These are phyloP conservation scores for Protula sp. DNA, from an alignment of 2,888 invertebrate genomes.

Conservation along the genomic window DNA sequence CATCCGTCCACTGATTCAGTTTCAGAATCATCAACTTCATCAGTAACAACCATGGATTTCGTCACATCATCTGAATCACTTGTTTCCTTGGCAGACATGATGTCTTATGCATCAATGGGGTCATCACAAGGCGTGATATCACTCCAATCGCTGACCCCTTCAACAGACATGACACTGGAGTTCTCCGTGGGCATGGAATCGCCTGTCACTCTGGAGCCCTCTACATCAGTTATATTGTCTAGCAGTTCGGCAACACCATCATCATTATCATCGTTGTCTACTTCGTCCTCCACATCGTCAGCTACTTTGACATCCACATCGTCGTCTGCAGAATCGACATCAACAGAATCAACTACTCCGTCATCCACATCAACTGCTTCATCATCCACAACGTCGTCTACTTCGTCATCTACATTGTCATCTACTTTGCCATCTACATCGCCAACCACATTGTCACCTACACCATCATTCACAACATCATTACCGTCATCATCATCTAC, in stretches of 20 bases:
- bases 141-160: no score
- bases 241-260: no score
- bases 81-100: no score
- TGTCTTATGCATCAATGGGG: no score
- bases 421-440: conserved; percentile 2
- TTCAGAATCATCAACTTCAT: conserved; percentile 2
- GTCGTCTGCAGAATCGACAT: conserved; percentile 12
- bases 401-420: conserved; percentile 7
- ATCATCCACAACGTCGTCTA: not conserved
- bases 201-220: no score
- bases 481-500: no score
- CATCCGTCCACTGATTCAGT: not conserved
- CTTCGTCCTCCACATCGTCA: conserved; percentile 14
- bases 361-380: conserved; percentile 6
- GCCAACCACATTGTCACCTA: not conserved
- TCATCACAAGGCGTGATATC: no score
- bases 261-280: conserved; percentile 15
- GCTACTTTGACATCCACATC: conserved; percentile 10
- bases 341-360: not conserved
- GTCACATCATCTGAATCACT: no score
- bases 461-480: no score
- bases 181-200: conserved; percentile 1
- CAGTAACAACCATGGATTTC: no score
- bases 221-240: no score
- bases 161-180: no score